phyloP scores from a whole-genome alignment of 1,140 invertebrate species.

The Reticulitermes speratus region DNA sequence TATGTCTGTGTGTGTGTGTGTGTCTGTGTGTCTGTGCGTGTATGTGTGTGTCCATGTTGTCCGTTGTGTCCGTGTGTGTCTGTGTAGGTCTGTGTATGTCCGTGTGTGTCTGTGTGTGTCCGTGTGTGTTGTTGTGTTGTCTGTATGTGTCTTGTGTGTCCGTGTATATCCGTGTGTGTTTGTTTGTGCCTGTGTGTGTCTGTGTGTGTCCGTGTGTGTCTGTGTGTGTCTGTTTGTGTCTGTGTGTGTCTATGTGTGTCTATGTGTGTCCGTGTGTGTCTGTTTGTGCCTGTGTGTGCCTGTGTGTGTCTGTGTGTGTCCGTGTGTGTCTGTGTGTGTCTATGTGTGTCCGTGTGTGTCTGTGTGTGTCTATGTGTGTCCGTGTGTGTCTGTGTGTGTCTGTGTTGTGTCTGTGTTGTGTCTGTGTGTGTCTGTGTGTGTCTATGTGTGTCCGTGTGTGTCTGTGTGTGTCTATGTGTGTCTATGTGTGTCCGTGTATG shows the following conservation, averaged over 20 bases:
- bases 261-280: too few relatives aligned
- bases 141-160: not conserved
- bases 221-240: not conserved
- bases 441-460: not conserved
- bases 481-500: too few relatives aligned
- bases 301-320: constrained; percentile 7
- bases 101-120: constrained; percentile 5
- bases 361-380: not conserved
- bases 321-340: not conserved
- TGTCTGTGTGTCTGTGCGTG: not conserved
- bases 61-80: constrained; percentile 1
- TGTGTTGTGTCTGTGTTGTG: not conserved
- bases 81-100: not conserved
- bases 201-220: constrained; percentile 5
- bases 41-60: not conserved
- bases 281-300: too few relatives aligned
- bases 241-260: constrained; percentile 1
- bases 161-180: too few relatives aligned
- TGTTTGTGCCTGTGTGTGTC: too few relatives aligned
- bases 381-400: constrained; percentile 5
- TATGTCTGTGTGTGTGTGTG: not conserved
- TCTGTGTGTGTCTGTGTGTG: constrained; percentile 1
- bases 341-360: not conserved
- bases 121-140: not conserved
- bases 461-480: not conserved